Conservation (phyloP, 2,113 vertebrate genomes). For the Tamias sibiricus region DNA sequence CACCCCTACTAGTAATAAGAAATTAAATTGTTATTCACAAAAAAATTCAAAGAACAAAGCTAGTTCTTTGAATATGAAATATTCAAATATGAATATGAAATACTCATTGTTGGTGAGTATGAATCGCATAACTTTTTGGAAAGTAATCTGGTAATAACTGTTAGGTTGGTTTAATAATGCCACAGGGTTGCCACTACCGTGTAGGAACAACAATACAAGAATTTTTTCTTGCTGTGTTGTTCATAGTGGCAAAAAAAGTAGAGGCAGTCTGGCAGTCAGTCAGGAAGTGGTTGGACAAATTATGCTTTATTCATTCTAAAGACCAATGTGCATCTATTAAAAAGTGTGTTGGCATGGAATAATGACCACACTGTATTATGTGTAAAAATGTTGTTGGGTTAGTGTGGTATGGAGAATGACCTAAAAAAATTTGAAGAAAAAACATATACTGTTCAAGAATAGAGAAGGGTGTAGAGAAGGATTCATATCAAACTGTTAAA, state of each 20-base stretch:
- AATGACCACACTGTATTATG: not conserved
- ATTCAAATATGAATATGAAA: not conserved
- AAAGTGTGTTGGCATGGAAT: conserved; percentile 19
- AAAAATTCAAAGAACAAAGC: not conserved
- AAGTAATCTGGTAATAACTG: conserved; percentile 45
- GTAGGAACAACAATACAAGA: not conserved
- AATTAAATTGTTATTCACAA: conserved; percentile 43
- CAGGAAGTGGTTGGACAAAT: conserved; percentile 30
- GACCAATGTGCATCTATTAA: not conserved
- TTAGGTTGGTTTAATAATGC: not conserved
- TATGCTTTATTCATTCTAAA: conserved; percentile 36
- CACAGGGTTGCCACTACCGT: not conserved
- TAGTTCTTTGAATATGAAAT: not conserved
- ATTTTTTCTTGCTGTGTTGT: not conserved
- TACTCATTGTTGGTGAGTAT: not conserved
- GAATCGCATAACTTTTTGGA: conserved; percentile 35
- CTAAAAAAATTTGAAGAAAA: not conserved
- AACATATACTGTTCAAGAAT: not conserved
- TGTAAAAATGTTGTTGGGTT: not conserved
- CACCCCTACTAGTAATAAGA: not conserved
- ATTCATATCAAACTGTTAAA: conserved; percentile 18
- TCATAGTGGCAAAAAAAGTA: not conserved
- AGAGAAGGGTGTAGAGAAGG: not conserved
- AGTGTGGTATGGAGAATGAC: not conserved
- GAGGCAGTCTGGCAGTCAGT: not conserved